Base-by-base conservation (phyloP, 2,888 invertebrate genomes). In the Nymphalis c-album region DNA sequence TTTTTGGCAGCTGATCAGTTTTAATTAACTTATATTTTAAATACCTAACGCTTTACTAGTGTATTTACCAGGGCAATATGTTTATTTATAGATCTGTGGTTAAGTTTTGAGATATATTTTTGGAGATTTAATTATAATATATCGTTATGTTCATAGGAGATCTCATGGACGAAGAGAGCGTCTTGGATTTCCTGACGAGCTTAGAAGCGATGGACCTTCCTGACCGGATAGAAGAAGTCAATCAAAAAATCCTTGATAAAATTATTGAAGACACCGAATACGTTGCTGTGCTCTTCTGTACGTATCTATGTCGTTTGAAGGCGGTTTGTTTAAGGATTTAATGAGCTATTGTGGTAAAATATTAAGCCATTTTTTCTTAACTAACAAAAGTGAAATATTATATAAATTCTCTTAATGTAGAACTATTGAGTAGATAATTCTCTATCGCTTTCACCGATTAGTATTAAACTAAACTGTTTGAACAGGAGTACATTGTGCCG, bases 151-250 rank as follows among this genome's bases (percentile, higher is more conserved):
- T 64, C 63, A 55, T 72, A 96, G 96, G 97, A 93, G 98, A 98
- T 94, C 94, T 98, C 87, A 97, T 97, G 97, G 97, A 98, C 92
- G 98, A 98, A 90, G 97, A 97, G 87, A 96, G 95, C 86, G 98
- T 98, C 76, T 93, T 98, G 86, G 97, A 98, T 93, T 98, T 98
- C 93, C 93, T 98, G 80, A 98, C 98, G 80, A 97, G 97, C 85
- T 94, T 98, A 81, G 98, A 98, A 93, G 97, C 98, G 76, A 97
- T 98, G 97, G 98, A 98, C 86, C 93, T 97, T 81, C 98, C 98
- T 60, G 98, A 98, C 91, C 94, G 98, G 87, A 98, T 98, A 88
- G 98, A 98, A 93, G 98, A 98, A 93, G 98, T 98, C 64, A 98
- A 98, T 86, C 94, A 97, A 72, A 97, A 97, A 88, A 97, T 98